Evolutionary conservation across 2,797 vertebrate genomes (phyloP).

Genomic region (Leucoraja ocellata): DNA sequence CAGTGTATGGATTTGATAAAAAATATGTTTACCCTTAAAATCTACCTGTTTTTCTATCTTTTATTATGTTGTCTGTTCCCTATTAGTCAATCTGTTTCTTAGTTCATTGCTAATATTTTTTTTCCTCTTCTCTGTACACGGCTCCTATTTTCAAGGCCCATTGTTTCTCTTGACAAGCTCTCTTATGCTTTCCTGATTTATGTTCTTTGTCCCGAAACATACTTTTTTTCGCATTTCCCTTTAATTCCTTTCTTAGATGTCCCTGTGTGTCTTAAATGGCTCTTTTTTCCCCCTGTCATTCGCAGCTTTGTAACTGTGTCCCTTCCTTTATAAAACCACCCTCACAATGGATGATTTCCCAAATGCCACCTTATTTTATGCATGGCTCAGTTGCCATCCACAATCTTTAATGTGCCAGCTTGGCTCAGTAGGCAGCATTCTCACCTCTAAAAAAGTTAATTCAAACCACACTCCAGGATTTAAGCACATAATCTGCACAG

Average conservation of each 20-base stretch:
- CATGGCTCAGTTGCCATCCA: neutral
- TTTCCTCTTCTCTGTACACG: neutral
- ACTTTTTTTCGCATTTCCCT: neutral
- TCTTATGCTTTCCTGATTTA: neutral
- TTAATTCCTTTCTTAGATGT: neutral
- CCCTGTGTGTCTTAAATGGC: neutral
- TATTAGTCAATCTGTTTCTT: neutral
- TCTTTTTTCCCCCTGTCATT: neutral
- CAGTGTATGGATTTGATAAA: neutral
- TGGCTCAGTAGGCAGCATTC: neutral
- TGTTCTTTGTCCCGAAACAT: slow-evolving; percentile 3
- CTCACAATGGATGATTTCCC: neutral
- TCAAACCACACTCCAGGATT: neutral
- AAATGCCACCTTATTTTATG: neutral
- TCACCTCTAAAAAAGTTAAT: slow-evolving; percentile 4
- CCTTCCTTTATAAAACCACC: neutral
- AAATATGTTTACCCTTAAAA: neutral
- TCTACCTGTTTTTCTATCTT: neutral
- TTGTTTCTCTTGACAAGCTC: neutral
- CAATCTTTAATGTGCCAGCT: neutral
- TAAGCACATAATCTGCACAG: neutral
- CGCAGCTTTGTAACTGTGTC: neutral
- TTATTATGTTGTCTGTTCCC: neutral
- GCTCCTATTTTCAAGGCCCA: neutral
- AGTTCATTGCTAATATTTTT: neutral